A percentile compares a stretch with the other conserved stretches of the same genome.
phyloP scores from a whole-genome alignment of 2,888 invertebrate species.

The Argyra leucocephala region DNA sequence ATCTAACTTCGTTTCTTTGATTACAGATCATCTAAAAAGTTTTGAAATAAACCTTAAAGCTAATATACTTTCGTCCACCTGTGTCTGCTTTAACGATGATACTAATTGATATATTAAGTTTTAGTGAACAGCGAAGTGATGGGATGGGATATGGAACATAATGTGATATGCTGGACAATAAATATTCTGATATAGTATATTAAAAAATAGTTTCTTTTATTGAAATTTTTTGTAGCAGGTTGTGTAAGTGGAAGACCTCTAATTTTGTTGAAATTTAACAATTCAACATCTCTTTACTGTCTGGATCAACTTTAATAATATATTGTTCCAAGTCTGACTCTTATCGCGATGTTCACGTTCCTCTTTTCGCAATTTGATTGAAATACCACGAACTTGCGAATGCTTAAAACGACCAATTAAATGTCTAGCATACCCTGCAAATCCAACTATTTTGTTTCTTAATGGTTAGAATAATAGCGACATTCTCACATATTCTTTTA shows the following conservation, averaged over 20 bases:
- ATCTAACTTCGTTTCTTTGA: too few relatives aligned
- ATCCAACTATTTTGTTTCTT: conserved; percentile 98
- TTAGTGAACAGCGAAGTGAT: too few relatives aligned
- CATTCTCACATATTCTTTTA: conserved; percentile 98
- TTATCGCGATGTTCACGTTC: conserved; percentile 98
- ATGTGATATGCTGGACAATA: too few relatives aligned
- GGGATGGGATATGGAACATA: too few relatives aligned
- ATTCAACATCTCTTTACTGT: conserved; percentile 99
- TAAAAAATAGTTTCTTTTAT: conserved; percentile 51
- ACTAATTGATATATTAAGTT: too few relatives aligned
- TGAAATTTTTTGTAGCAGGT: conserved; percentile 55
- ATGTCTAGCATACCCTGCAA: conserved; percentile 93
- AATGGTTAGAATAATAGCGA: conserved; percentile 97
- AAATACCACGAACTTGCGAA: conserved; percentile 97
- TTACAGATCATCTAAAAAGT: too few relatives aligned
- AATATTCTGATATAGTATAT: too few relatives aligned
- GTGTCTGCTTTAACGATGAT: too few relatives aligned
- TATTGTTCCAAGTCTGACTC: conserved; percentile 92
- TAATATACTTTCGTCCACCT: too few relatives aligned
- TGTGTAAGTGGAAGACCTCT: conserved; percentile 83
- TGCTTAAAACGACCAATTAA: conserved; percentile 97
- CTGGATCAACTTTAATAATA: conserved; percentile 94
- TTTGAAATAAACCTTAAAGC: too few relatives aligned
- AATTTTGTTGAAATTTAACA: conserved; percentile 90
- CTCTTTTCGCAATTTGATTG: conserved; percentile 98